Evolutionary conservation across 2,797 vertebrate species (phyloP).

Genomic region (Cossypha niveicapilla): DNA sequence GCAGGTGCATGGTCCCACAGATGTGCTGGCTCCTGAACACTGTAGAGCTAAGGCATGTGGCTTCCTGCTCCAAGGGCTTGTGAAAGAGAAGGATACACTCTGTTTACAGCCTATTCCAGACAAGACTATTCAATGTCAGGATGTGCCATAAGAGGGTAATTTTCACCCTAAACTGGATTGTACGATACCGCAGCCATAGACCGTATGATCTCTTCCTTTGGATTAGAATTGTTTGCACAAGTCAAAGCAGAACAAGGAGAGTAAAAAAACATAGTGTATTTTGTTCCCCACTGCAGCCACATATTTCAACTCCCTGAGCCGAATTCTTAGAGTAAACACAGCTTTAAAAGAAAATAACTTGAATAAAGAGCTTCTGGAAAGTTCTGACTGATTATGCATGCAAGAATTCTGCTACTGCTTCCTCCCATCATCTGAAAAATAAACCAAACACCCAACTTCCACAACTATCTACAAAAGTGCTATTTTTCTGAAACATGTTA

Average conservation of each 20-base stretch:
- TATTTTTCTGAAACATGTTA: slow-evolving; percentile 13
- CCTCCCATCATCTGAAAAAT: slow-evolving; percentile 53
- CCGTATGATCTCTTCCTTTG: neutral
- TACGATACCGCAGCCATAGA: neutral
- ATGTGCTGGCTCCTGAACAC: neutral
- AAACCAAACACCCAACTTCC: slow-evolving; percentile 53
- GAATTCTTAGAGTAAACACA: slow-evolving; percentile 63
- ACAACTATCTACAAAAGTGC: slow-evolving; percentile 25
- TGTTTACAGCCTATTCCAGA: neutral
- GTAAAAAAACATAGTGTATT: slow-evolving; percentile 45
- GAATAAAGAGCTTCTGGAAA: slow-evolving; percentile 66
- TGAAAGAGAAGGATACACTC: neutral
- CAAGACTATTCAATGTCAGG: neutral
- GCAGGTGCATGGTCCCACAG: neutral
- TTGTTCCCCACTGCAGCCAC: slow-evolving; percentile 26
- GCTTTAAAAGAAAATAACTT: slow-evolving; percentile 61
- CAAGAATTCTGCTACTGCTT: slow-evolving; percentile 53
- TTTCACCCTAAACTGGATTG: neutral
- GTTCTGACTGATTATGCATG: slow-evolving; percentile 55
- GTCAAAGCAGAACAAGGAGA: slow-evolving; percentile 50
- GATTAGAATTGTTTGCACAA: slow-evolving; percentile 48
- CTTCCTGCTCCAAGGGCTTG: neutral
- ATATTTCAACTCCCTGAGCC: slow-evolving; percentile 51
- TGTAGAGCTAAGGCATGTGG: neutral
- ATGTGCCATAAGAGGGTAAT: neutral